These are phyloP conservation scores for Philopotamus ludificatus DNA, from an alignment of 1,140 invertebrate genomes.

Conservation along the genomic window DNA sequence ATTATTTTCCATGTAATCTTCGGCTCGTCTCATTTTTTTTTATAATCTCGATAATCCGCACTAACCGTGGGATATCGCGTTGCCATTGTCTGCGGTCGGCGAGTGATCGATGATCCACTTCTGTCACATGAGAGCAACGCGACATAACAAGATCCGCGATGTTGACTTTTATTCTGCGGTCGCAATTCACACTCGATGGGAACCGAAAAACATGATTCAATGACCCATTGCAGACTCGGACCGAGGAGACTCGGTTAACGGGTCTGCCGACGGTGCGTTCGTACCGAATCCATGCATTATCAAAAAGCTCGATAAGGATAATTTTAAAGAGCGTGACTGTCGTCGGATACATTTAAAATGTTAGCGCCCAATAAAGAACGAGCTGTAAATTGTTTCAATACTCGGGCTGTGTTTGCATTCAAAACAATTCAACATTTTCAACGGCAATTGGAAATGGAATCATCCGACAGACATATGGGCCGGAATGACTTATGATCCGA, in stretches of 20 bases:
- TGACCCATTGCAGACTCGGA: no score
- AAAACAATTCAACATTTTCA: not conserved
- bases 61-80: conserved; percentile 1
- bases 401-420: not conserved
- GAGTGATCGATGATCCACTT: not conserved
- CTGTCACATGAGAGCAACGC: not conserved
- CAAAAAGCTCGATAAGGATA: not conserved
- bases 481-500: no score
- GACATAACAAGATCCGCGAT: not conserved
- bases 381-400: not conserved
- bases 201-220: no score
- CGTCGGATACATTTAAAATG: not conserved
- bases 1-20: no score
- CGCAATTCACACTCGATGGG: not conserved
- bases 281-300: not conserved
- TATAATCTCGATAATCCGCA: no score
- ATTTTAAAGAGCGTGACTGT: no score
- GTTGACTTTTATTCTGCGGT: not conserved
- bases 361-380: not conserved
- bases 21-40: no score
- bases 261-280: not conserved
- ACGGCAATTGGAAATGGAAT: no score
- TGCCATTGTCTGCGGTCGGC: not conserved
- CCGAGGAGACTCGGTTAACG: no score
- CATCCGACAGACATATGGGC: no score